Evolutionary conservation across 1,140 invertebrate genomes (phyloP).

Genomic region (Rhysida immarginata): DNA sequence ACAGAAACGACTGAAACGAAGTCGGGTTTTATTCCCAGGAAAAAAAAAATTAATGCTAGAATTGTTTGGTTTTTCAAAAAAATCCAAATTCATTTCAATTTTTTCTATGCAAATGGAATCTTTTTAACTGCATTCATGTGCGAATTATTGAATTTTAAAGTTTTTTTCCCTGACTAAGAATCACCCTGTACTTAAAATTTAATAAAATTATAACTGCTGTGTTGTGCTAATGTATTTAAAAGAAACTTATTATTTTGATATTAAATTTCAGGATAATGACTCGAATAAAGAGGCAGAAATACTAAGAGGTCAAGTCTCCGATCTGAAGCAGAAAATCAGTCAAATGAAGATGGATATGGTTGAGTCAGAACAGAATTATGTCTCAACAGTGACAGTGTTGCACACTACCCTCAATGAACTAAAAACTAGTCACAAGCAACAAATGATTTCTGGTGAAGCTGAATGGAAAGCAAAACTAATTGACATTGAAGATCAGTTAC

Average conservation of each 20-base stretch:
- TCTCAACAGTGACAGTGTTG: constrained; percentile 13
- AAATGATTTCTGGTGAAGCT: constrained; percentile 35
- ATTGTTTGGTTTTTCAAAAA: too few relatives aligned
- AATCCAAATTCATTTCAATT: too few relatives aligned
- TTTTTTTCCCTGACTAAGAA: too few relatives aligned
- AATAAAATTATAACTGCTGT: background rate
- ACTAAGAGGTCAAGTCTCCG: constrained; percentile 25
- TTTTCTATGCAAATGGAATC: too few relatives aligned
- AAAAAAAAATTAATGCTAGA: too few relatives aligned
- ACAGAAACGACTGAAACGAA: too few relatives aligned
- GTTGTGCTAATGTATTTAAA: too few relatives aligned
- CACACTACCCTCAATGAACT: constrained; percentile 37
- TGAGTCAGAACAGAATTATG: constrained; percentile 15
- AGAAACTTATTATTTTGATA: background rate
- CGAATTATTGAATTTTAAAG: too few relatives aligned
- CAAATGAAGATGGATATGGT: constrained; percentile 16
- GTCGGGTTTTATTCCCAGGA: too few relatives aligned
- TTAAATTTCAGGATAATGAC: constrained; percentile 10
- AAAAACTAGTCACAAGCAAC: constrained; percentile 39
- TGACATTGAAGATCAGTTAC: constrained; percentile 54
- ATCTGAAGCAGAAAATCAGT: constrained; percentile 24
- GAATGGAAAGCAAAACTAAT: constrained; percentile 41
- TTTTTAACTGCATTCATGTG: too few relatives aligned
- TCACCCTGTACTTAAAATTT: too few relatives aligned
- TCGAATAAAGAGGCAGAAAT: constrained; percentile 25